Base-by-base conservation (phyloP, 1,140 invertebrate species). In the Leptinotarsa defecta region DNA sequence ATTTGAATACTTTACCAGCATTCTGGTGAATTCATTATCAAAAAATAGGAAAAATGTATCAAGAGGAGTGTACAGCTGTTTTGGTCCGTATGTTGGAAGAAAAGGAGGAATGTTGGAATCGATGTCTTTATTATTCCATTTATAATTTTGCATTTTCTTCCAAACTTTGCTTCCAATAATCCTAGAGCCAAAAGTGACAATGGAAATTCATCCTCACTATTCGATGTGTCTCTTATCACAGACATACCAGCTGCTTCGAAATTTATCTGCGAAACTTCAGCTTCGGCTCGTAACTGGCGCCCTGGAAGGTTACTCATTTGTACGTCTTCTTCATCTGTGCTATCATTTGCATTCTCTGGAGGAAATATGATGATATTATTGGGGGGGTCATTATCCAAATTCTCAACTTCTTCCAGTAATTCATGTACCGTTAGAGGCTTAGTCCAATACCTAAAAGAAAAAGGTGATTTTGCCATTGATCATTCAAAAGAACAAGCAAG, bases 261-360 rank as follows among this genome's bases (percentile, higher is more conserved):
- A 48, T 74, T 64, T 22, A 17, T 68, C 22, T 67, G 13, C n/a
- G 48, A 67, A 69, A 70, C 24, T 74, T 71, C 73, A 61, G 43
- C 76, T 52, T 24, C 48, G 22, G 76, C 67, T 17, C 61, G 15
- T 22, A 77, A 71, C 71, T 73, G 68, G 62, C 52, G 64, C n/a
- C 74, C 74, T 19, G 68, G 71, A 43, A 76, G 70, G 72, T 74
- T 76, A 71, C 34, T 65, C 24, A 78, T 68, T 19, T 61, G n/a
- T 34, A 78, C 74, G 48, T 64, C 64, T n/a, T 78, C 77, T 63
- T 76, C 77, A 48, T 78, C 77, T 20, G 75, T 76, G 34, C 57
- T 65, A 8, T 52, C 17, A 52, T 52, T 52, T 20, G 27, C 77
- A 67, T 76, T 76, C 27, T 70, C 68, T 61, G 74, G 72, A 69